Evolutionary conservation across 1,140 invertebrate genomes (phyloP), one percentile per base, ranked within the genome.

Genomic region (Drosophila erecta): DNA sequence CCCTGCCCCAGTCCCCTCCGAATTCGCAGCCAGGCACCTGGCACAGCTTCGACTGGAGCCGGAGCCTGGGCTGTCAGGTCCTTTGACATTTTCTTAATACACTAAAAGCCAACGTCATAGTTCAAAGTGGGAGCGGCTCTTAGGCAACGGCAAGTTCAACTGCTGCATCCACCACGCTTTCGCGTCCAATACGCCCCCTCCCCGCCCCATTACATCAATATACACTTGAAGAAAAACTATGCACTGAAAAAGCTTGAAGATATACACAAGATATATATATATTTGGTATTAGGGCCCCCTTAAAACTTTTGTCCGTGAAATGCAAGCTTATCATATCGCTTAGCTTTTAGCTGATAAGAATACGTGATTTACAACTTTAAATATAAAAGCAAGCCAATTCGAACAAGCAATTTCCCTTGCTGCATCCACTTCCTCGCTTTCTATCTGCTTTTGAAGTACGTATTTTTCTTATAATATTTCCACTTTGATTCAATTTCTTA

Each of bases 401-500:
- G 30, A 30, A 30, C 8, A 8, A 8, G 30, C 1, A 30, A 8
- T 47, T 40, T 15, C 12, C 43, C 27, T 15, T 12, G 3, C 44
- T 66, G 62, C n/a, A 62, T 7, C 20, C 4, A 3, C 2, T 60
- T 69, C 24, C 11, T 17, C 27, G 14, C 33, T 64, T 47, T 15
- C 11, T 20, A 37, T 50, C 49, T 24, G n/a, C 43, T 20, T 2
- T 37, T 20, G 41, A 38, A 27, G 46, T 24, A 35, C 40, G 37
- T 59, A 44, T 58, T 70, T 78, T 77, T 75, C 44, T 35, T 86
- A 73, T 75, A 81, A 85, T 75, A 85, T 87, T 89, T 87, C 75
- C 60, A 89, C 79, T 80, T 89, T 87, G 84, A 87, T 87, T 87
- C 80, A 87, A 87, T 84, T 89, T 87, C 84, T 87, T 89, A 89